Evolutionary conservation across 2,797 vertebrate genomes (phyloP).

Genomic region (Trematomus bernacchii): DNA sequence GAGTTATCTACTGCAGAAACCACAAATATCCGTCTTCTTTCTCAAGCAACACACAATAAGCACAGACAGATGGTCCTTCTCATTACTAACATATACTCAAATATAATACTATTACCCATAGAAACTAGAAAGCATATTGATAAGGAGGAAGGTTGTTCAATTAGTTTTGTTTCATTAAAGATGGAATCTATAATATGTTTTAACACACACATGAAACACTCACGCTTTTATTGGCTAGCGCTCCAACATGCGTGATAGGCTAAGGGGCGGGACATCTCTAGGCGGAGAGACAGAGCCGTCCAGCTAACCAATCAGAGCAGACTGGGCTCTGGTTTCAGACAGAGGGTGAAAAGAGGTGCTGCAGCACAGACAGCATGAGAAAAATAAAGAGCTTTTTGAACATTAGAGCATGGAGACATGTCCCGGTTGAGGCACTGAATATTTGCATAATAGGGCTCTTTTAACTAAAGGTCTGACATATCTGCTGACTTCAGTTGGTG

Average conservation of each 20-base stretch:
- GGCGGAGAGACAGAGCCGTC: too few relatives aligned
- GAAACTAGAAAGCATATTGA: neutral
- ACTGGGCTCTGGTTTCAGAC: too few relatives aligned
- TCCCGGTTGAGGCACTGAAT: accelerated
- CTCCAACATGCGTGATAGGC: too few relatives aligned
- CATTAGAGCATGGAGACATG: too few relatives aligned
- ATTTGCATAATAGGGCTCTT: too few relatives aligned
- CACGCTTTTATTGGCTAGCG: too few relatives aligned
- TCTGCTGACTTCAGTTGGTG: neutral
- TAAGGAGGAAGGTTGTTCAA: neutral
- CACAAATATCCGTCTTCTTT: neutral
- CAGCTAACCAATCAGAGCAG: too few relatives aligned
- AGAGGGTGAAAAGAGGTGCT: too few relatives aligned
- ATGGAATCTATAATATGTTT: neutral
- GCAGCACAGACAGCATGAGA: too few relatives aligned
- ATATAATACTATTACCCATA: neutral
- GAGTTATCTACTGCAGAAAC: conserved; percentile 11
- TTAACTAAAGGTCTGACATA: neutral
- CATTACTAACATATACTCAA: too few relatives aligned
- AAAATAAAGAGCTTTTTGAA: too few relatives aligned
- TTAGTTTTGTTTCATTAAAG: neutral
- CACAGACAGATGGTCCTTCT: neutral
- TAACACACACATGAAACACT: neutral
- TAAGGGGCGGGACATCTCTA: too few relatives aligned
- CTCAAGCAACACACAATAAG: neutral